Evolutionary conservation across 1,140 invertebrate species (phyloP), one percentile per base, ranked within the genome.

Genomic region (Limonius californicus): DNA sequence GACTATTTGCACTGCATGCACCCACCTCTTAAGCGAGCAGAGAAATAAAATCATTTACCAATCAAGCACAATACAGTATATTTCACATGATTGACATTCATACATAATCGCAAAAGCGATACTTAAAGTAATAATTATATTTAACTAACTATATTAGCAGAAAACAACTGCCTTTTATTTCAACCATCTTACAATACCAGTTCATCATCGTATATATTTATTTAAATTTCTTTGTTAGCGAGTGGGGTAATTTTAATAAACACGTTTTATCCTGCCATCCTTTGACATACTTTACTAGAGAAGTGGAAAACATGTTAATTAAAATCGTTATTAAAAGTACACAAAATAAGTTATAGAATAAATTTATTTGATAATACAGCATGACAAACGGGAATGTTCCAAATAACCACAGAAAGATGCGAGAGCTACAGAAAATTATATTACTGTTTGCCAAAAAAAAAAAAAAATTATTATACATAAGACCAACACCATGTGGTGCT

Each of bases 301-400:
- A 56, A 56, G 39, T 43, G 27, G 16, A 62, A 62, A 62, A 62
- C 61, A 57, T 62, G 61, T 62, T 57, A 45, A 62, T 57, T 62
- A 62, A 62, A 65, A 65, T 62, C 57, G 21, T 12, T 39, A 50
- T 50, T 50, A 50, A 50, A 50, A 50, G 20, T 18, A 68, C 68
- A 72, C 67, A 66, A 67, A 69, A 61, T 74, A 74, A 74, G n/a
- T 39, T 39, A 72, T 50, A 20, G 65, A 69, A 74, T 69, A 74
- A 71, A 72, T 74, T 72, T 72, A 74, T 74, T 74, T 71, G 56
- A 70, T 72, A 70, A 73, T 74, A 74, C 70, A 74, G 71, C 64
- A 66, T 74, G 71, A 74, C 70, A 72, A 74, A 68, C 68, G 70
- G 72, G 72, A 74, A 74, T 74, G 72, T 74, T 70, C 65, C 45